phyloP scores from a whole-genome alignment of 2,113 vertebrate species.

The Percina caprodes region DNA sequence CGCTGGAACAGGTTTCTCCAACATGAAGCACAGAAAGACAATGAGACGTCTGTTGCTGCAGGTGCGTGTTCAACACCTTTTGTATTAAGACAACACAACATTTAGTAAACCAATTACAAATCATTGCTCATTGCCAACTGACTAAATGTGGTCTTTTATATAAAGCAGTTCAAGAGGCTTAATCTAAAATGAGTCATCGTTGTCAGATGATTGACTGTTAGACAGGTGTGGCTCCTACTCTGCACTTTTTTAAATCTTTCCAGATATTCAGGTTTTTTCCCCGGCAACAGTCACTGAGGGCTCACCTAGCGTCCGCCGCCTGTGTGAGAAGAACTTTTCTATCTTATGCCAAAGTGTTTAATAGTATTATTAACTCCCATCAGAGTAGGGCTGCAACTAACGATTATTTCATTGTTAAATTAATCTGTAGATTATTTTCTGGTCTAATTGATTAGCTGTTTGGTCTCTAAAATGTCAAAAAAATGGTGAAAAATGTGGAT shows the following conservation, averaged over 20 bases:
- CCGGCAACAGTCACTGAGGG: not conserved
- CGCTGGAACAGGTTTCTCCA: not conserved
- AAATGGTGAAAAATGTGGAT: no score
- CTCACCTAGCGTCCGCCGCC: no score
- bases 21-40: not conserved
- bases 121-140: no score
- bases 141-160: not conserved
- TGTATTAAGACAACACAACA: not conserved
- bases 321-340: not conserved
- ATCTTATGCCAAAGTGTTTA: not conserved
- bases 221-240: not conserved
- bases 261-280: conserved; percentile 12
- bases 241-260: accelerated
- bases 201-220: accelerated
- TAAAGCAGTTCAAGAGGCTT: not conserved
- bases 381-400: not conserved
- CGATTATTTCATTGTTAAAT: no score
- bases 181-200: conserved; percentile 5
- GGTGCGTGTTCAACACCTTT: not conserved
- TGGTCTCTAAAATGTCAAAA: no score
- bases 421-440: no score
- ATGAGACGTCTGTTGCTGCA: not conserved
- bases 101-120: not conserved
- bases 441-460: no score
- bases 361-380: not conserved